Conservation (phyloP, 2,113 vertebrate genomes). For the Gavialis gangeticus region DNA sequence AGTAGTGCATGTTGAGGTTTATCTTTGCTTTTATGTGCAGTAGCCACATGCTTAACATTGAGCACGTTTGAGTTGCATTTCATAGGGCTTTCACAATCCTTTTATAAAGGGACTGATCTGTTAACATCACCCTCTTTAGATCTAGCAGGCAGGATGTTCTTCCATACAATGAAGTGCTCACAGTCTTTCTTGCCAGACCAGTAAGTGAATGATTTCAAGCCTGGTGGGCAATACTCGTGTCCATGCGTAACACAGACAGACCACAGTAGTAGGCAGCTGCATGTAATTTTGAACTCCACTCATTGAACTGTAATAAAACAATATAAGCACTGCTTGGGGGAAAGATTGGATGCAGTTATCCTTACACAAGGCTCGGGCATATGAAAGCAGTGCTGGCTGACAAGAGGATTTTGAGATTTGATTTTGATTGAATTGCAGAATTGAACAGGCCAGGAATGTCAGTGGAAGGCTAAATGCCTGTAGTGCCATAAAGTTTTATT, state of each 20-base stretch:
- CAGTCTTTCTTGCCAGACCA: slow-evolving; percentile 78
- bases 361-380: slow-evolving; percentile 82
- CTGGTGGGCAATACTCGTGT: slow-evolving; percentile 85
- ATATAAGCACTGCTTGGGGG: slow-evolving; percentile 88
- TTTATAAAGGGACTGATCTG: slow-evolving; percentile 85
- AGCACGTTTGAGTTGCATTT: slow-evolving; percentile 81
- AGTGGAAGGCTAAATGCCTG: slow-evolving; percentile 87
- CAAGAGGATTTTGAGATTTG: slow-evolving; percentile 89
- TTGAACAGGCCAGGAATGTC: slow-evolving; percentile 87
- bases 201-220: slow-evolving; percentile 87
- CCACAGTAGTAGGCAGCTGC: slow-evolving; percentile 88
- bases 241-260: slow-evolving; percentile 80
- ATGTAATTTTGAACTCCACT: slow-evolving; percentile 90
- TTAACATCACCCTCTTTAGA: slow-evolving; percentile 84
- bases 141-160: slow-evolving; percentile 82
- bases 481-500: slow-evolving; percentile 89
- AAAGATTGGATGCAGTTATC: slow-evolving; percentile 86
- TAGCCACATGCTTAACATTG: slow-evolving; percentile 83
- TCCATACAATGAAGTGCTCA: slow-evolving; percentile 77
- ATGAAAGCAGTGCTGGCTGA: slow-evolving; percentile 85
- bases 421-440: slow-evolving; percentile 90
- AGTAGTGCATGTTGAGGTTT: slow-evolving; percentile 81
- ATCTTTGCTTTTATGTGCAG: slow-evolving; percentile 83
- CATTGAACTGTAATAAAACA: slow-evolving; percentile 94
- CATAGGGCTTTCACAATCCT: slow-evolving; percentile 82